Percentiles rank a stretch among this genome's conserved stretches.
phyloP scores from a whole-genome alignment of 2,888 invertebrate genomes.

The Rotaria macrura region DNA sequence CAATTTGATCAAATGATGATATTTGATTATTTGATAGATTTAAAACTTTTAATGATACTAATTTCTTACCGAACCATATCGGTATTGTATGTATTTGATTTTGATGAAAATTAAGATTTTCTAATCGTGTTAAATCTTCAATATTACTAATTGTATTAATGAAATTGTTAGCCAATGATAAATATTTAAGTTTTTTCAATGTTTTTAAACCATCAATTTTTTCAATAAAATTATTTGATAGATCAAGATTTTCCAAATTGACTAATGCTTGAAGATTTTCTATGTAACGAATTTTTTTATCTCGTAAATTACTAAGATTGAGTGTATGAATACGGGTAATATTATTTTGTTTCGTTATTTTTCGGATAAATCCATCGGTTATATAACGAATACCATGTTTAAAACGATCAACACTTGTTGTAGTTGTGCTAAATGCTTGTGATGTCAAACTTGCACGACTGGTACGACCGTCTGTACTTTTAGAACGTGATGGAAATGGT shows the following conservation, averaged over 20 bases:
- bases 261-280: neutral
- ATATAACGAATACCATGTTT: slow-evolving; percentile 1
- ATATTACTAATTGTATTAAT: neutral
- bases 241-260: neutral
- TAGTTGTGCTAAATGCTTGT: neutral
- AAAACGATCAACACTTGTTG: neutral
- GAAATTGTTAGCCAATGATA: neutral
- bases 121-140: neutral
- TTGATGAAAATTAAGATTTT: neutral
- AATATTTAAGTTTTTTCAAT: neutral
- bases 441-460: neutral
- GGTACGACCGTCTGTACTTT: neutral
- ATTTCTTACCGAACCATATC: neutral
- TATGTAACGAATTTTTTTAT: slow-evolving; percentile 8
- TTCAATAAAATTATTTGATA: slow-evolving; percentile 1
- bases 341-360: neutral
- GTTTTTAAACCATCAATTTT: slow-evolving; percentile 5
- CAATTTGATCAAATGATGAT: slow-evolving; percentile 1
- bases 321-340: neutral
- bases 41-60: neutral
- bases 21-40: slow-evolving; percentile 1
- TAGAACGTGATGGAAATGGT: neutral
- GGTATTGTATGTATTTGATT: neutral
- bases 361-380: neutral
- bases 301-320: neutral